A percentile compares a stretch with the other conserved stretches of the same genome.
These are phyloP conservation scores for Eubucco bourcierii DNA, from an alignment of 2,113 vertebrate genomes.

Conservation along the genomic window DNA sequence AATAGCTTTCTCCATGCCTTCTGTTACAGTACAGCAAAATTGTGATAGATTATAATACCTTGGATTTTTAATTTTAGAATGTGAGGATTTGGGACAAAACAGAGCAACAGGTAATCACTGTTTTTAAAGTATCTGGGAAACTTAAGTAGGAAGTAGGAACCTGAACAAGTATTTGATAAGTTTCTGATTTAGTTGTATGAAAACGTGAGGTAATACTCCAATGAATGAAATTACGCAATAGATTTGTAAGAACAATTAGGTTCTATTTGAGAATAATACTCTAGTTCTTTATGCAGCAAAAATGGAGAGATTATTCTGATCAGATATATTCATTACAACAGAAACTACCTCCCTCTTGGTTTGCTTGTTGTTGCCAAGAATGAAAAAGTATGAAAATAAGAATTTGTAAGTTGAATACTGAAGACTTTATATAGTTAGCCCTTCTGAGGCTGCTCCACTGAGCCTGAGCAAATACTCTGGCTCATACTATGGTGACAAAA, in stretches of 20 bases:
- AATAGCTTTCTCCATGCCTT: neutral
- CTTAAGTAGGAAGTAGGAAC: neutral
- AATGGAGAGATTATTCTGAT: neutral
- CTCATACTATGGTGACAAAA: neutral
- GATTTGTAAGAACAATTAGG: neutral
- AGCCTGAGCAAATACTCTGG: neutral
- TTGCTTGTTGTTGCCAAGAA: neutral
- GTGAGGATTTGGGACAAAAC: neutral
- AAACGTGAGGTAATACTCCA: neutral
- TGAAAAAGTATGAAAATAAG: neutral
- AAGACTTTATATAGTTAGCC: neutral
- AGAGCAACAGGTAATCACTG: neutral
- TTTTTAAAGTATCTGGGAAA: neutral
- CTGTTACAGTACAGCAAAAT: neutral
- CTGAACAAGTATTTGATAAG: neutral
- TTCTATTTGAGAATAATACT: neutral
- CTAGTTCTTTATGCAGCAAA: neutral
- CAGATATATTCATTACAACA: neutral
- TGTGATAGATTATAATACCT: neutral
- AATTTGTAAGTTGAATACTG: neutral
- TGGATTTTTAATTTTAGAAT: neutral
- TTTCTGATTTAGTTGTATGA: neutral
- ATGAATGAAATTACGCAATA: neutral
- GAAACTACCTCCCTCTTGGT: neutral
- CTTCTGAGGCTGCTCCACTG: neutral